Base-by-base conservation (phyloP, 2,113 vertebrate genomes). In the Orthonyx spaldingii region DNA sequence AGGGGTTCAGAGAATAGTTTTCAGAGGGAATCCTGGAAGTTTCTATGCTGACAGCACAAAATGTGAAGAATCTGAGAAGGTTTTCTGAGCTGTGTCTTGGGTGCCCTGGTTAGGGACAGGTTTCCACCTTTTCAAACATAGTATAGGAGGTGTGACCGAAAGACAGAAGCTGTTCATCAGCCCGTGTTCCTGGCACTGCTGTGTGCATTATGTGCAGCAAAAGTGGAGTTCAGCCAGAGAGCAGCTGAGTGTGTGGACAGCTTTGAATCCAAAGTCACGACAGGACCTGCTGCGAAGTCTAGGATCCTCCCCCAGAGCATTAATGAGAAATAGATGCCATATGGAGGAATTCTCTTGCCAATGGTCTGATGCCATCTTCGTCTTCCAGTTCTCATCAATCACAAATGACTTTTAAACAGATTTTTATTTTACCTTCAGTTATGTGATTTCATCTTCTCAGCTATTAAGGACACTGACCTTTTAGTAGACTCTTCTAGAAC, bases 281-380 rank as follows among this genome's bases (percentile, higher is more conserved):
- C 1, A 4, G 89, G 95, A 90, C 88, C 59, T 94, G 88, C 85
- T 81, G 92, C 72, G 85, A 92, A 87, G 83, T 88, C 91, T 94
- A 39, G 84, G 95, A 97, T 93, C 94, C 93, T 95, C 94, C 95
- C 35, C 75, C 72, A n/a, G 82, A 95, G 77, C 72, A 96, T 94
- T 97, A 93, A 91, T 95, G 96, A 95, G 82, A 96, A 95, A 94
- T 56, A 93, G 64, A 82, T 93, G 84, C 97, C 96, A 96, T 97
- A 96, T 97, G 97, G 92, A 92, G 60, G 52, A 66, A 60, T 89
- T 74, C 72, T 95, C 63, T 56, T 97, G 96, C 95, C 97, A 97
- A 42, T 15, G 5, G 61, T 86, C 53, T 41, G 85, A 79, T 72
- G 69, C 89, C 80, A 10, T 85, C 79, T 90, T 89, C 94, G 70